phyloP scores from a whole-genome alignment of 2,888 invertebrate species.

The Nomada lathburiana region DNA sequence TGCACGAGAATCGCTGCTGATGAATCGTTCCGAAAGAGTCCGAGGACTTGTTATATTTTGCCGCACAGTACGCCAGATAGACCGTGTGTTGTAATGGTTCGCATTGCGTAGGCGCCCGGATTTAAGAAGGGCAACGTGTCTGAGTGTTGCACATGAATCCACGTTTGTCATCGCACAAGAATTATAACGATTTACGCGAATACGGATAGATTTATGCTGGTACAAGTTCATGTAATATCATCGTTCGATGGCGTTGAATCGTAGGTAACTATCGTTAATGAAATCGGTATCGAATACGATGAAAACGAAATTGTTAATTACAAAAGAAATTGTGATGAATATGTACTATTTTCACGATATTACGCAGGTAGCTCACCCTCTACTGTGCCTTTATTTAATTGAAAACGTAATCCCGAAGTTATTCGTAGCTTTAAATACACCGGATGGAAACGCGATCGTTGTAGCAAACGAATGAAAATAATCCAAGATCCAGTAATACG shows the following conservation, averaged over 20 bases:
- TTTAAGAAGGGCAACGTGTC: conserved; percentile 63
- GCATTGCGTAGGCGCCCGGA: conserved; percentile 64
- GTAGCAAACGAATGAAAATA: conserved; percentile 17
- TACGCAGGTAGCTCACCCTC: background rate
- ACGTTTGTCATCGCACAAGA: conserved; percentile 33
- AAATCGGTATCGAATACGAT: background rate
- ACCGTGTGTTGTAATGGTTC: conserved; percentile 71
- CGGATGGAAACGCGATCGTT: background rate
- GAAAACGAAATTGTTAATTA: background rate
- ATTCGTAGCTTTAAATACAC: conserved; percentile 10
- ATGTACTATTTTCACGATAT: background rate
- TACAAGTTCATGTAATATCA: background rate
- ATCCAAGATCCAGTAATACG: conserved; percentile 10
- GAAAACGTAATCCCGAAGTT: background rate
- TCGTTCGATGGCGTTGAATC: background rate
- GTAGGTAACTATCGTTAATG: background rate
- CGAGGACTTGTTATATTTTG: conserved; percentile 71
- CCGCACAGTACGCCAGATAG: conserved; percentile 62
- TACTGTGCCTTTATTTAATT: background rate
- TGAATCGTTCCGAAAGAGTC: conserved; percentile 44
- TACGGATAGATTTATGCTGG: conserved; percentile 27
- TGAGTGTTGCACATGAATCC: conserved; percentile 36
- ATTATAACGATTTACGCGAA: conserved; percentile 50
- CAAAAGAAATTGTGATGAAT: conserved; percentile 11
- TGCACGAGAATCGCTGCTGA: conserved; percentile 17